Base-by-base conservation (phyloP, 2,797 vertebrate species). In the Periparus ater region DNA sequence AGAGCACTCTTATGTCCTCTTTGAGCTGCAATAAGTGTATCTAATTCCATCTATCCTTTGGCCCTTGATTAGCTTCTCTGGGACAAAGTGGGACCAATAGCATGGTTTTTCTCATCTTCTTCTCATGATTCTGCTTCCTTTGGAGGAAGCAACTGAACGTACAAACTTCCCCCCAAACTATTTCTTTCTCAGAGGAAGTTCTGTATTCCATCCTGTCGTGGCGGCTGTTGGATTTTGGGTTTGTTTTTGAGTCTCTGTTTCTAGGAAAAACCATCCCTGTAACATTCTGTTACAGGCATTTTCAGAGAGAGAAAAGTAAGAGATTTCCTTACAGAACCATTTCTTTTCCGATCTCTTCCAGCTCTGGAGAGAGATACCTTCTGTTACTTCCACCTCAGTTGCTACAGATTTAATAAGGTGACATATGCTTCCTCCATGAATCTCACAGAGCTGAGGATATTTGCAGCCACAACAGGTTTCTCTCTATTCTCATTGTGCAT, bases 371-470 rank as follows among this genome's bases (percentile, higher is more conserved):
- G 80, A 89, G 47, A 74, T 74, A 89, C 95, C 91, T 95, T 96
- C 95, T 96, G 92, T 96, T 93, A 85, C 93, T 95, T 96, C 85
- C 81, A 93, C 84, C 81, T 94, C 86, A 89, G 78, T 61, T 93
- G 89, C 53, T 91, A 26, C 38, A 95, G 84, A 95, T 91, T 97
- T 97, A 94, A 96, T 94, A 95, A 92, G 67, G 87, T 85, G 88
- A 55, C 95, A 96, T 93, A 94, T 96, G 95, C 44, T 96, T 94
- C 84, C 62, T 87, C 84, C 70, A 19, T 75, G 93, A 70, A 66
- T 93, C 93, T 93, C 60, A 54, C 76, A 91, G 90, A 91, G 78
- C 53, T 89, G 88, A 61, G 79, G 84, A 58, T 95, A 94, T 96
- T 95, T 95, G 89, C 78, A 96, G 91, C 85, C 66, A 21, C 89